Conservation (phyloP, 2,113 vertebrate species). For the Pachycephala philippinensis region DNA sequence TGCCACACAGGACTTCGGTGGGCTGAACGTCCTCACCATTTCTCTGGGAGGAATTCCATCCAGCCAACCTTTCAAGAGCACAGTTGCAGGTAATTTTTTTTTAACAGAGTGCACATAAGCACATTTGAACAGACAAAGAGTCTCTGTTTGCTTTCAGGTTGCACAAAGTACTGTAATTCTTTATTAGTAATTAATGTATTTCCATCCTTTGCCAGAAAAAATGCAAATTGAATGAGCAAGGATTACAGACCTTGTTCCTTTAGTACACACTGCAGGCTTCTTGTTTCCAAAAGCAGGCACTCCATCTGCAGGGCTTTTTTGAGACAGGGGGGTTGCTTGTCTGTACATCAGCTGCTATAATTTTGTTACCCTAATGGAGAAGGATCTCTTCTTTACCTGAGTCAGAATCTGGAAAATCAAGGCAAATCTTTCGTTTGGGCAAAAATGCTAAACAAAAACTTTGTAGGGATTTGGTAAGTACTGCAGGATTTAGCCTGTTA, state of each 20-base stretch:
- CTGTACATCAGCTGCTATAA: background rate
- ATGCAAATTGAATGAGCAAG: background rate
- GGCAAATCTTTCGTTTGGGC: background rate
- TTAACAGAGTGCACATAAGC: background rate
- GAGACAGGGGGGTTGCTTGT: background rate
- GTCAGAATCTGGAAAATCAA: background rate
- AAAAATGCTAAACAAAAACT: background rate
- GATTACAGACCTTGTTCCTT: background rate
- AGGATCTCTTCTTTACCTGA: background rate
- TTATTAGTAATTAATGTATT: background rate
- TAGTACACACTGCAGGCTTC: background rate
- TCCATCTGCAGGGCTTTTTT: background rate
- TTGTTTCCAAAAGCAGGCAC: background rate
- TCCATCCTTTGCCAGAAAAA: background rate
- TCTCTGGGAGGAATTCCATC: slow-evolving; percentile 90
- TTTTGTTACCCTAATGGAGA: background rate
- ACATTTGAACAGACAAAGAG: background rate
- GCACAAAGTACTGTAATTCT: background rate
- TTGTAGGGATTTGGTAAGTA: background rate
- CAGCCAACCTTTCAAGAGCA: slow-evolving; percentile 76
- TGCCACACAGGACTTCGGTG: slow-evolving; percentile 91
- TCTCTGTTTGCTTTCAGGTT: background rate
- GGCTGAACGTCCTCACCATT: slow-evolving; percentile 83
- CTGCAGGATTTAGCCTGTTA: background rate
- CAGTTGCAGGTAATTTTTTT: slow-evolving; percentile 77